A percentile compares a stretch with the other conserved stretches of the same genome.
phyloP scores from a whole-genome alignment of 2,888 invertebrate genomes.

The Muschampia plurimacula region DNA sequence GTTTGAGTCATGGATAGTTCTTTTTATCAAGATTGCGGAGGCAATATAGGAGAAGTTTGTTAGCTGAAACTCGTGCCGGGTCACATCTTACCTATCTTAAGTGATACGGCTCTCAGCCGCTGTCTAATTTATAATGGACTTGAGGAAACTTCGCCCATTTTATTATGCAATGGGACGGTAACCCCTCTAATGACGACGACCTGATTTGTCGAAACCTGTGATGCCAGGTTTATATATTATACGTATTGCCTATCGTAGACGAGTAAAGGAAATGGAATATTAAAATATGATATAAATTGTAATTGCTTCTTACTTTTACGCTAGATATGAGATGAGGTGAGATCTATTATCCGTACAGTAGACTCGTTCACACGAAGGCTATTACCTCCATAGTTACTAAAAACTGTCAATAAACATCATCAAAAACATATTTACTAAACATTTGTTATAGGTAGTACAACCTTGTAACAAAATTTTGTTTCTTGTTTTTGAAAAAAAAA shows the following conservation, averaged over 20 bases:
- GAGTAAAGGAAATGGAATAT: not conserved
- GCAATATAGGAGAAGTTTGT: constrained; percentile 80
- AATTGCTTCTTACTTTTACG: too few relatives aligned
- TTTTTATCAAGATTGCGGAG: constrained; percentile 81
- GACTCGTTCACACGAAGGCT: too few relatives aligned
- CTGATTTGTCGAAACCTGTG: constrained; percentile 77
- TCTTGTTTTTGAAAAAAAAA: too few relatives aligned
- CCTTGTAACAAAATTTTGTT: too few relatives aligned
- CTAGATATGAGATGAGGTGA: too few relatives aligned
- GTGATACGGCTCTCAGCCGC: constrained; percentile 82
- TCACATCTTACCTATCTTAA: constrained; percentile 85
- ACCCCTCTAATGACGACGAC: constrained; percentile 83
- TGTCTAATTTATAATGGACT: constrained; percentile 86
- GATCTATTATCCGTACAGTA: too few relatives aligned
- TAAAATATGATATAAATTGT: not conserved
- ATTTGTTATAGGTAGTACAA: too few relatives aligned
- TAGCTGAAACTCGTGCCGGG: constrained; percentile 78
- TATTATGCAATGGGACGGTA: constrained; percentile 85
- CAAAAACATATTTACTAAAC: too few relatives aligned
- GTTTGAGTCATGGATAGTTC: constrained; percentile 81
- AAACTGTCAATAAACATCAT: too few relatives aligned
- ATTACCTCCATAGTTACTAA: too few relatives aligned
- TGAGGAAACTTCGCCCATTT: constrained; percentile 84
- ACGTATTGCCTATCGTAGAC: not conserved
- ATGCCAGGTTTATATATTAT: constrained; percentile 11